Evolutionary conservation across 2,888 invertebrate genomes (phyloP), one percentile per base, ranked within the genome.

Genomic region (Peribatodes rhomboidaria): DNA sequence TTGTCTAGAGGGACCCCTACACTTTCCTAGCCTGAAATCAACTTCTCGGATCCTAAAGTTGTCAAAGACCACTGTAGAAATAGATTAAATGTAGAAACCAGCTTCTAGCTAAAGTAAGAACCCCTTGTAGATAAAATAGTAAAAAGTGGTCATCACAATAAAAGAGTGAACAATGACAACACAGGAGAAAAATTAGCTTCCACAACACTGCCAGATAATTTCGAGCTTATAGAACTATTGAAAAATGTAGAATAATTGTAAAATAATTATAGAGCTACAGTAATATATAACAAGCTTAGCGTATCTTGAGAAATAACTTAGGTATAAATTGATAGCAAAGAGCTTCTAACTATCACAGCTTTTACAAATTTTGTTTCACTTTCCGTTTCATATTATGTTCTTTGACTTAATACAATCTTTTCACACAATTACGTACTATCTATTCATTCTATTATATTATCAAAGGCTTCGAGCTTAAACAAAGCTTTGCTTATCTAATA

Each of bases 1-100:
- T 90, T 91, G 90, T 88, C 84, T 92, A 92, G 90, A 84, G 79
- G 86, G 89, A 89, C 83, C 88, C 86, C 83, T 80, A 85, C 86
- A 87, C 87, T 78, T 81, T 82, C 87, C 87, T 83, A 84, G 87
- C 87, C 86, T 85, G 83, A 83, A 72, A 75, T 73, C 74, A 72
- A 73, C 70, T 77, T 73, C 78, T 71, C 73, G 69, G 70, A 83
- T 85, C 85, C 87, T 80, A 75, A 79, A 80, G 87, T 89, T 90
- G 90, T 91, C 89, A 85, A 81, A 73, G 85, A 87, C 88, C 86
- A 86, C 85, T 72, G 89, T 91, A 91, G 90, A 74, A 47, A 68
- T 77, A 79, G 76, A 67, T 55, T 57, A 0, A 86, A 73, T 70
- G 71, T 87, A 88, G 87, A 75, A 76, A 81, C 83, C 85, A 78